These are phyloP conservation scores for Columba livia DNA, from an alignment of 2,113 vertebrate species.

Conservation along the genomic window DNA sequence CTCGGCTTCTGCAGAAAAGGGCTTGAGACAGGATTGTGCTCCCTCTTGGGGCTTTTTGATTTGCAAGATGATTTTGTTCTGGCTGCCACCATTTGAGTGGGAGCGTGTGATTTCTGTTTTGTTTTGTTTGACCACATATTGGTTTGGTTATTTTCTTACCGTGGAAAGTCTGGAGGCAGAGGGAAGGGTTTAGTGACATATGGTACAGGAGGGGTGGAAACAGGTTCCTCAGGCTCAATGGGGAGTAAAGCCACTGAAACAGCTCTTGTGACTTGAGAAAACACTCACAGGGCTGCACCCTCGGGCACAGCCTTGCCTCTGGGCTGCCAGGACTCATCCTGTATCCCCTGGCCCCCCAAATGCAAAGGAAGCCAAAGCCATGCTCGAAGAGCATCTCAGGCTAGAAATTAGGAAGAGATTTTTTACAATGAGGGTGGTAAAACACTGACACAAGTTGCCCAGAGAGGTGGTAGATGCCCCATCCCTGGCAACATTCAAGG, in stretches of 20 bases:
- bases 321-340: not conserved
- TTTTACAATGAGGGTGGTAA: no score
- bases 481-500: no score
- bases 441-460: no score
- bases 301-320: not conserved
- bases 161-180: not conserved
- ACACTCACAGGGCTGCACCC: not conserved
- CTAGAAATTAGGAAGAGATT: no score
- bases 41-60: not conserved
- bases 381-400: rapidly evolving
- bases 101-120: not conserved
- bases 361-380: not conserved
- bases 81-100: not conserved
- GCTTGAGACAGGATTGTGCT: not conserved
- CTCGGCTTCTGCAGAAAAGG: not conserved
- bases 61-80: not conserved
- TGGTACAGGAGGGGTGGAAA: not conserved
- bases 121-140: not conserved
- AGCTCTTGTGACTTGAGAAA: not conserved
- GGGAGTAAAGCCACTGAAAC: not conserved
- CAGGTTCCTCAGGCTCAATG: not conserved
- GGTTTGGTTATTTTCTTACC: not conserved
- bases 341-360: rapidly evolving
- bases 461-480: no score
- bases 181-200: not conserved